These are phyloP conservation scores for Prunella himalayana DNA, from an alignment of 2,113 vertebrate genomes.

Conservation along the genomic window DNA sequence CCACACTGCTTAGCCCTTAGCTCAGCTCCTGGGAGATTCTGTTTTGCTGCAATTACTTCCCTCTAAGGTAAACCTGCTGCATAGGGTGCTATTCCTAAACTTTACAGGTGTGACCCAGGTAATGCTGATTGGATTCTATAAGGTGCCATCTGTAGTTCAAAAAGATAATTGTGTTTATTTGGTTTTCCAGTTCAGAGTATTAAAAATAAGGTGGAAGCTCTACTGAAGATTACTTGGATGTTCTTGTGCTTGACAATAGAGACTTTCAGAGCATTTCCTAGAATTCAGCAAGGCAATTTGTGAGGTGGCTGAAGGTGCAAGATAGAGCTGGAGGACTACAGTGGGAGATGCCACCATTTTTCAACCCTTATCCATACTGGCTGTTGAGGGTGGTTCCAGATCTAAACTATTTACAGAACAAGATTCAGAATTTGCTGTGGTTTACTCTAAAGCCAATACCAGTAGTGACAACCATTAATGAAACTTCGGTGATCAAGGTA, in stretches of 20 bases:
- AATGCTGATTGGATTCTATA: rapidly evolving
- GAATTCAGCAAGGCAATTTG: background rate
- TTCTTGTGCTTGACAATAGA: background rate
- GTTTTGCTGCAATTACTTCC: background rate
- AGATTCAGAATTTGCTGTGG: background rate
- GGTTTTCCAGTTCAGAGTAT: background rate
- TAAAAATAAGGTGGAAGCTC: background rate
- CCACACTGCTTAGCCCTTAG: background rate
- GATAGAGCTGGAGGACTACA: background rate
- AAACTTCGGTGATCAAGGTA: background rate
- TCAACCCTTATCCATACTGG: background rate
- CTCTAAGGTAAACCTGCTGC: background rate
- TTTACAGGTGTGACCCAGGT: background rate
- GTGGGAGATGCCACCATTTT: background rate
- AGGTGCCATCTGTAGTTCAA: background rate
- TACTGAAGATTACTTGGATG: background rate
- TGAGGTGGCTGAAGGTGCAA: background rate
- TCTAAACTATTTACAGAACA: background rate
- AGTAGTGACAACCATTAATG: background rate
- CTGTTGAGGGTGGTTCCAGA: background rate
- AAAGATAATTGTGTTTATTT: background rate
- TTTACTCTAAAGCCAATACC: background rate
- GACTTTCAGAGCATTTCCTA: background rate
- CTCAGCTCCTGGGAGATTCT: background rate
- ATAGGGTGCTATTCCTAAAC: background rate